Evolutionary conservation across 2,888 invertebrate genomes (phyloP).

Genomic region (Diabrotica balteata): DNA sequence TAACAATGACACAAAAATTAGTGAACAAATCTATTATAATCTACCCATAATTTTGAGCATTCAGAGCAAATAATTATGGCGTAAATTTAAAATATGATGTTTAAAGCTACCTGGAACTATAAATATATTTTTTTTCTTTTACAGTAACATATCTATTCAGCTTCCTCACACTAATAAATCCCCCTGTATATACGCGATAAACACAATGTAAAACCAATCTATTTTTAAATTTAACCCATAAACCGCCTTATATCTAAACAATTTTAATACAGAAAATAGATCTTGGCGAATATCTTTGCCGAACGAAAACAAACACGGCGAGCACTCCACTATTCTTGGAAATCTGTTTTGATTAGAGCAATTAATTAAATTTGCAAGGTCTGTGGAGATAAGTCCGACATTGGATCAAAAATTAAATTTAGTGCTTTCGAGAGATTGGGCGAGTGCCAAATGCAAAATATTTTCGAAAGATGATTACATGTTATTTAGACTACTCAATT

Average conservation of each 20-base stretch:
- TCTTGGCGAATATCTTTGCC: background rate
- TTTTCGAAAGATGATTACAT: background rate
- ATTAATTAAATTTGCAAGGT: conserved; percentile 13
- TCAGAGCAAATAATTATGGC: too few relatives aligned
- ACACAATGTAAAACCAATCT: background rate
- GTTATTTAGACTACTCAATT: too few relatives aligned
- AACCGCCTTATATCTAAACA: background rate
- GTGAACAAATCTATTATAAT: too few relatives aligned
- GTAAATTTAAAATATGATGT: too few relatives aligned
- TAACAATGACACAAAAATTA: too few relatives aligned
- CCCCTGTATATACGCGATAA: too few relatives aligned
- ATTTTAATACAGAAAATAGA: background rate
- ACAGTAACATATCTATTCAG: too few relatives aligned
- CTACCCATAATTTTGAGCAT: too few relatives aligned
- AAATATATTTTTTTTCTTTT: too few relatives aligned
- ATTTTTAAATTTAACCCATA: background rate
- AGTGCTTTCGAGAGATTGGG: background rate
- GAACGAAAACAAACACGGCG: conserved; percentile 2
- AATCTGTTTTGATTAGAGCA: conserved; percentile 11
- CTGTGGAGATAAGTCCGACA: conserved; percentile 11
- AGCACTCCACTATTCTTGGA: conserved; percentile 4
- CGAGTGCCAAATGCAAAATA: conserved; percentile 1
- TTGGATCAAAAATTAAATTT: conserved; percentile 11
- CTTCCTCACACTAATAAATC: too few relatives aligned
- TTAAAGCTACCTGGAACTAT: too few relatives aligned